Percentiles rank a stretch among this genome's conserved stretches.
These are phyloP conservation scores for Drosophila santomea DNA, from an alignment of 1,140 invertebrate species.

Conservation along the genomic window DNA sequence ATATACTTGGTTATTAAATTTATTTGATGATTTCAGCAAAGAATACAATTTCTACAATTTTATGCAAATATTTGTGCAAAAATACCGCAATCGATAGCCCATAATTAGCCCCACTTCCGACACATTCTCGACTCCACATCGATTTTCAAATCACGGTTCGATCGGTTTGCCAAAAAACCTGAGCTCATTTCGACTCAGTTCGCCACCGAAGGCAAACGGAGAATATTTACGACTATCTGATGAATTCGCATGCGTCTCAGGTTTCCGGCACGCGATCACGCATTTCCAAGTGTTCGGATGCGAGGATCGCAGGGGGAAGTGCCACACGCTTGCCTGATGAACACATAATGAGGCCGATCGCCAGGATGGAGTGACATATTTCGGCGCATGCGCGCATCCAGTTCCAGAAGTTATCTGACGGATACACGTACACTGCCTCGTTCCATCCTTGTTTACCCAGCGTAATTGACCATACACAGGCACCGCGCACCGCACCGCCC, in stretches of 20 bases:
- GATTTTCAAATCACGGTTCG: constrained; percentile 5
- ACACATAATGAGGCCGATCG: constrained; percentile 11
- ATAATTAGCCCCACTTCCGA: constrained; percentile 43
- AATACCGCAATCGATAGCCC: constrained; percentile 18
- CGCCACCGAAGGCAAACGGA: not conserved
- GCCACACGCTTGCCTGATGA: constrained; percentile 26
- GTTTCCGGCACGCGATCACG: constrained; percentile 53
- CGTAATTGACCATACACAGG: not conserved
- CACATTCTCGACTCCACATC: constrained; percentile 21
- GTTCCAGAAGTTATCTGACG: constrained; percentile 8
- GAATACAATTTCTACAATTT: constrained; percentile 12
- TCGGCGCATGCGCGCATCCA: constrained; percentile 27
- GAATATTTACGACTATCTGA: constrained; percentile 19
- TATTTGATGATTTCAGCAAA: too few relatives aligned
- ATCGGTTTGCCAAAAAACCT: constrained; percentile 12
- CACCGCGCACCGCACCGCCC: not conserved
- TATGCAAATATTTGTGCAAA: constrained; percentile 25
- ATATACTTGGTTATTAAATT: too few relatives aligned
- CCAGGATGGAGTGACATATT: constrained; percentile 20
- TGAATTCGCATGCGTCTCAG: constrained; percentile 47
- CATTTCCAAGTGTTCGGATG: constrained; percentile 30
- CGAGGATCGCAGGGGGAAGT: not conserved
- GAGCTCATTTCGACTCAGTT: constrained; percentile 25
- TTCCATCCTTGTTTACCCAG: constrained; percentile 6
- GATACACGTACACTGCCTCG: constrained; percentile 3